Evolutionary conservation across 1,140 invertebrate genomes (phyloP).

Genomic region (Drosophila aff.): DNA sequence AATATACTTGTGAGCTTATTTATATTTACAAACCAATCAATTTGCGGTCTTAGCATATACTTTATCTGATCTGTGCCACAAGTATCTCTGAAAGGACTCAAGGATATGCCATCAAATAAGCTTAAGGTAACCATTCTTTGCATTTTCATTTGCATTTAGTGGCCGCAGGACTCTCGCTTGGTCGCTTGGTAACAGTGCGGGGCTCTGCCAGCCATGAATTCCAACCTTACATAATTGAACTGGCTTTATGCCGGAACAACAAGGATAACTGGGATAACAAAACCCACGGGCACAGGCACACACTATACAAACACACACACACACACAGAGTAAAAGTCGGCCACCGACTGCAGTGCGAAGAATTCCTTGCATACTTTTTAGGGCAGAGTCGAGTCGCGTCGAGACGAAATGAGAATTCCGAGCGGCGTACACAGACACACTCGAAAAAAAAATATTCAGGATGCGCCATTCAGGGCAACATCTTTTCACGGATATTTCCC

Average conservation of each 20-base stretch:
- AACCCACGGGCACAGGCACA: slow-evolving; percentile 4
- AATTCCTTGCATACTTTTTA: slow-evolving; percentile 60
- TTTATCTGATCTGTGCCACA: neutral
- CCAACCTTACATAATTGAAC: slow-evolving; percentile 59
- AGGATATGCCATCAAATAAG: neutral
- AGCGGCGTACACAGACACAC: slow-evolving; percentile 3
- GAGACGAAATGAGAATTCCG: slow-evolving; percentile 13
- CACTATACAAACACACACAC: slow-evolving; percentile 20
- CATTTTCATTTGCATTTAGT: slow-evolving; percentile 10
- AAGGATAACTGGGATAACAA: slow-evolving; percentile 17
- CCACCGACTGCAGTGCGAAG: slow-evolving; percentile 26
- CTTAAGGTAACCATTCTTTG: neutral
- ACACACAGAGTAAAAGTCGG: slow-evolving; percentile 24
- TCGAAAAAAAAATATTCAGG: slow-evolving; percentile 15
- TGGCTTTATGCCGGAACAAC: slow-evolving; percentile 24
- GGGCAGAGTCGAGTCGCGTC: slow-evolving; percentile 3
- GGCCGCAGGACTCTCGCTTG: slow-evolving; percentile 9
- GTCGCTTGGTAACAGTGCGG: slow-evolving; percentile 33
- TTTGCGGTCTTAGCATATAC: neutral
- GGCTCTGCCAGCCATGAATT: slow-evolving; percentile 26
- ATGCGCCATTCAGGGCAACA: neutral
- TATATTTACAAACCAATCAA: neutral
- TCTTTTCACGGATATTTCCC: slow-evolving; percentile 2
- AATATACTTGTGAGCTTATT: neutral
- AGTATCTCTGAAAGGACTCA: neutral